Base-by-base conservation (phyloP, 2,797 vertebrate species). In the Parotocinclus haroldoi region DNA sequence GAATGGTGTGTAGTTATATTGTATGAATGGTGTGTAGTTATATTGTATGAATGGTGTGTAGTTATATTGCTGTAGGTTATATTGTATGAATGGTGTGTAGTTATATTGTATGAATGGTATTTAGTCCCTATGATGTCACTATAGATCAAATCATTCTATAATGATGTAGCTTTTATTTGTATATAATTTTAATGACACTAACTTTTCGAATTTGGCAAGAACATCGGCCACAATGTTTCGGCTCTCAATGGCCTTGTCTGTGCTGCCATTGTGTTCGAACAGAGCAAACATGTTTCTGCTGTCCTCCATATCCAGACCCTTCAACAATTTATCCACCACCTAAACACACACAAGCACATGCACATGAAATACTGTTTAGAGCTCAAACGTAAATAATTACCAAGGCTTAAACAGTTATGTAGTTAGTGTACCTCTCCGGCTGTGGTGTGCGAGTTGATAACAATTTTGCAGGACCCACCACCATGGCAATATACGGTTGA, bases 181-280 rank as follows among this genome's bases (percentile, higher is more conserved):
- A 42, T 42, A 42, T 42, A 42, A 42, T 42, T 3, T 9, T 42
- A 42, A 42, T 3, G 40, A 42, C 40, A 42, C 91, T 88, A 80
- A 99, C 97, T 90, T 96, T 78, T 99, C 97, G 84, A 99, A 99
- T 85, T 96, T 98, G 54, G 97, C 93, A 68, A 99, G 86, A 61
- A 98, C 84, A 13, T 99, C 97, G 0, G 95, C 96, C 19, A 99
- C 95, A 9, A 98, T 90, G 0, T 90, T 87, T 51, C 94, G 92
- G 84, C 92, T 95, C 83, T 99, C 97, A 63, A 99, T 95, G 79
- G 97, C 97, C 79, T 97, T 96, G 74, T 96, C 93, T 0, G 87
- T 83, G 5, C 71, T 79, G 10, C 89, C 90, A 0, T 92, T 92
- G 84, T 92, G 89, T 76, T 95, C 93, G 71, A 95, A 95, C 76